Conservation (phyloP, 2,888 invertebrate species). For the Ochlodes sylvanus region DNA sequence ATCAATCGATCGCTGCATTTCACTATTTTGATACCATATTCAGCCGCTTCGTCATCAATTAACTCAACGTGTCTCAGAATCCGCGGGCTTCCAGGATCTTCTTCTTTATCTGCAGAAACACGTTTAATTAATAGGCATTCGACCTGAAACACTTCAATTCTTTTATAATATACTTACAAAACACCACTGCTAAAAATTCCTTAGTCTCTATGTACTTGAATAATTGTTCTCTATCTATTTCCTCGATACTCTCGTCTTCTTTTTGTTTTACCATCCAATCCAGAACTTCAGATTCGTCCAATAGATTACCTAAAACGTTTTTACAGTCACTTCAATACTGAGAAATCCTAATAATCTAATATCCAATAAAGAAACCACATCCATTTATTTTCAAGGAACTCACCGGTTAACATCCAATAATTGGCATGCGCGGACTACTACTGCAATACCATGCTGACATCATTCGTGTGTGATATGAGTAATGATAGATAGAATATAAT, state of each 20-base stretch:
- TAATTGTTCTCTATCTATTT: constrained; percentile 93
- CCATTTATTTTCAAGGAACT: constrained; percentile 78
- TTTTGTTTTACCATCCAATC: constrained; percentile 97
- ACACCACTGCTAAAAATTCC: constrained; percentile 96
- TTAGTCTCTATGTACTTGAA: constrained; percentile 94
- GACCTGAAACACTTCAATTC: background rate
- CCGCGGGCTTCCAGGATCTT: constrained; percentile 91
- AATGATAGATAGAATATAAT: constrained; percentile 71
- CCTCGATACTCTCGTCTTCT: constrained; percentile 95
- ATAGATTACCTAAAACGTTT: constrained; percentile 80
- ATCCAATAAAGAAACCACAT: constrained; percentile 78
- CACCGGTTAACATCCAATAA: constrained; percentile 79
- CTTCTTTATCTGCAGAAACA: constrained; percentile 88
- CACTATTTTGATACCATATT: constrained; percentile 96
- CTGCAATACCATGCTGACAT: constrained; percentile 83
- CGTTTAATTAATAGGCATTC: background rate
- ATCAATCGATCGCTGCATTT: constrained; percentile 94
- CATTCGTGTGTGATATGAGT: constrained; percentile 77
- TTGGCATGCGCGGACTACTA: constrained; percentile 79
- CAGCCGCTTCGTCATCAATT: constrained; percentile 96
- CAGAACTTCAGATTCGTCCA: constrained; percentile 92
- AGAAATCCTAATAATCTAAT: constrained; percentile 49
- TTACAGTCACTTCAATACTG: constrained; percentile 56
- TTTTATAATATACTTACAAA: constrained; percentile 89
- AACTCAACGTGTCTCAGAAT: constrained; percentile 94